These are phyloP conservation scores for Falcunculus frontatus DNA, from an alignment of 2,113 vertebrate genomes.

Conservation along the genomic window DNA sequence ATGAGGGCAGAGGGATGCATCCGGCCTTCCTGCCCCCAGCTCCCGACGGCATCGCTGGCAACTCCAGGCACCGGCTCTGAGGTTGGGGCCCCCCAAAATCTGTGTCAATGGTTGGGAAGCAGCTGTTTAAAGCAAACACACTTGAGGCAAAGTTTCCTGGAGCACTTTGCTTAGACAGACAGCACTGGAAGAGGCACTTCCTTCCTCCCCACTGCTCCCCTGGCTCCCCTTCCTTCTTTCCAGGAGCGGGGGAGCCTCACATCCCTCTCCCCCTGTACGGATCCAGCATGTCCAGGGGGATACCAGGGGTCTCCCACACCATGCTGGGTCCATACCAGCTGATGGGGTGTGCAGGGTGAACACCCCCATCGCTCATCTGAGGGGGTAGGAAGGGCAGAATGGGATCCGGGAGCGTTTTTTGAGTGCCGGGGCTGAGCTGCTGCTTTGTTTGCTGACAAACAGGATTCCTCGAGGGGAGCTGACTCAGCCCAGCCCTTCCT, in stretches of 20 bases:
- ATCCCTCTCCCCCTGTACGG: rapidly evolving
- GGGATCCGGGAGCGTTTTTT: neutral
- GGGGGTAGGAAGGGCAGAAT: neutral
- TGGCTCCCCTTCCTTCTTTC: neutral
- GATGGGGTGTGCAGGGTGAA: neutral
- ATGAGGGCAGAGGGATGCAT: neutral
- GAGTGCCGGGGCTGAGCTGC: neutral
- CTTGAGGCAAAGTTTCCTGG: neutral
- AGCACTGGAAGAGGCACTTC: neutral
- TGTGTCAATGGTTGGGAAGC: neutral
- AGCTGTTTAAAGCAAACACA: neutral
- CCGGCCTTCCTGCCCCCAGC: neutral
- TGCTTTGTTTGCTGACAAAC: slow-evolving; percentile 29
- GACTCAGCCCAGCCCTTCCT: slow-evolving; percentile 56
- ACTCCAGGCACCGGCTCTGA: neutral
- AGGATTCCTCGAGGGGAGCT: slow-evolving; percentile 57
- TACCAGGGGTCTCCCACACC: rapidly evolving
- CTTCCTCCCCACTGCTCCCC: rapidly evolving
- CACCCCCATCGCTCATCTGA: rapidly evolving
- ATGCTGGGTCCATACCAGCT: neutral
- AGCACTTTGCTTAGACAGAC: neutral
- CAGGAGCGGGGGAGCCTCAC: neutral
- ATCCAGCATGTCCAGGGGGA: neutral
- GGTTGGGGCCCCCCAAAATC: neutral
- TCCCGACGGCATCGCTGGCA: rapidly evolving